Percentiles rank a stretch among this genome's conserved stretches.
Evolutionary conservation across 2,797 vertebrate genomes (phyloP).

Genomic region (Orientallactaga sibirica): DNA sequence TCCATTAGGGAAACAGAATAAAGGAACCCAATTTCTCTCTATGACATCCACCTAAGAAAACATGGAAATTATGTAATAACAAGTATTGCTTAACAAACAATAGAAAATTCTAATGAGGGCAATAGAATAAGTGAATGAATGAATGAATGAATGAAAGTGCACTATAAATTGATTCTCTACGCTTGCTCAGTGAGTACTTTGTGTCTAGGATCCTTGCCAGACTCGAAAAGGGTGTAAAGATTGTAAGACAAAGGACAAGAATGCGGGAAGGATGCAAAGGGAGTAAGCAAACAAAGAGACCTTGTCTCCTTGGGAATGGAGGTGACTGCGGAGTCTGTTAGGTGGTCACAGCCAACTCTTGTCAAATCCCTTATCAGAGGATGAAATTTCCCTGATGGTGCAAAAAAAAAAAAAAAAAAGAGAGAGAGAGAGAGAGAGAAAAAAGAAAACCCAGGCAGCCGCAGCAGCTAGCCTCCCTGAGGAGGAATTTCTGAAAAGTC

Average conservation of each 20-base stretch:
- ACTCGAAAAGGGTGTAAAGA: background rate
- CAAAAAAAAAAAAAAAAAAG: conserved; percentile 46
- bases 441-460: no score
- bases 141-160: background rate
- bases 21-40: background rate
- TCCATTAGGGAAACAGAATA: background rate
- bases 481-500: conserved; percentile 79
- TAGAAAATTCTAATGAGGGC: conserved; percentile 33
- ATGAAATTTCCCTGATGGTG: conserved; percentile 78
- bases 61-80: conserved; percentile 51
- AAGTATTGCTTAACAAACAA: conserved; percentile 22
- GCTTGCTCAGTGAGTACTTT: background rate
- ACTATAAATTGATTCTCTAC: background rate
- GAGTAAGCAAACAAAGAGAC: conserved; percentile 64
- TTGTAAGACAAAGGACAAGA: background rate
- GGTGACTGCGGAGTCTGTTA: conserved; percentile 7
- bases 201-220: background rate
- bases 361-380: conserved; percentile 76
- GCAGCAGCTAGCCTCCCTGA: conserved; percentile 29
- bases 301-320: conserved; percentile 49
- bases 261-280: conserved; percentile 43
- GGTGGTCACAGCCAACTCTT: conserved; percentile 50
- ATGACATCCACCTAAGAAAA: conserved; percentile 50
- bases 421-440: no score
- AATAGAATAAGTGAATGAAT: background rate